These are phyloP conservation scores for Platyscapa corneri DNA, from an alignment of 1,140 invertebrate species.

Conservation along the genomic window DNA sequence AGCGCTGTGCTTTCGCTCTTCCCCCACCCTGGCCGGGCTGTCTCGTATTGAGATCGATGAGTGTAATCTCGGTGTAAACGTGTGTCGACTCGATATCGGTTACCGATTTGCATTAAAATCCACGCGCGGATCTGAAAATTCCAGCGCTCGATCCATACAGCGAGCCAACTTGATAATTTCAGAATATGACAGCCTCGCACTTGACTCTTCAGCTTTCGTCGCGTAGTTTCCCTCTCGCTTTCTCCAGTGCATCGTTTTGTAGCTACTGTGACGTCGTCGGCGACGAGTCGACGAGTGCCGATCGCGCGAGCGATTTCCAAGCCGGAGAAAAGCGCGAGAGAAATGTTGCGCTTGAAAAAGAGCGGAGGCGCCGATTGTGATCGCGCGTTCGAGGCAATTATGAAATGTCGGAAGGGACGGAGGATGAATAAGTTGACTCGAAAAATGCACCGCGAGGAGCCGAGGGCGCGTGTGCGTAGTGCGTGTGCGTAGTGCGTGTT, in stretches of 20 bases:
- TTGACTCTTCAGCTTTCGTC: background rate
- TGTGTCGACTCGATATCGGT: conserved; percentile 3
- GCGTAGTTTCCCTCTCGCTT: too few species aligned
- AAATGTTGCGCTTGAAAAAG: too few species aligned
- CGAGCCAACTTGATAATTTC: too few species aligned
- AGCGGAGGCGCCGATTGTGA: too few species aligned
- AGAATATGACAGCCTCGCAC: conserved; percentile 1
- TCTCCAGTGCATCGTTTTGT: too few species aligned
- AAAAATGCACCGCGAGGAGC: conserved; percentile 49
- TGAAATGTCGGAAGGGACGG: conserved; percentile 12
- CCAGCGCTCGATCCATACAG: too few species aligned
- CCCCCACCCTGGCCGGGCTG: background rate
- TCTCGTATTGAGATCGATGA: background rate
- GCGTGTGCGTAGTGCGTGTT: background rate
- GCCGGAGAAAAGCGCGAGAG: too few species aligned
- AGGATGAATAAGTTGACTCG: conserved; percentile 24
- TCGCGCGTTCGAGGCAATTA: background rate
- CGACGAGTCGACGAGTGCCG: too few species aligned
- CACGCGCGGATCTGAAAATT: background rate
- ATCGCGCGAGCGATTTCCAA: too few species aligned
- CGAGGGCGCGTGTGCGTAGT: conserved; percentile 43
- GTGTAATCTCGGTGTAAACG: conserved; percentile 16
- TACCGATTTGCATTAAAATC: background rate
- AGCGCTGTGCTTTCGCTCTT: background rate
- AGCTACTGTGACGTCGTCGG: too few species aligned